phyloP scores from a whole-genome alignment of 1,140 invertebrate species.

The Lamellibrachia luymesi region DNA sequence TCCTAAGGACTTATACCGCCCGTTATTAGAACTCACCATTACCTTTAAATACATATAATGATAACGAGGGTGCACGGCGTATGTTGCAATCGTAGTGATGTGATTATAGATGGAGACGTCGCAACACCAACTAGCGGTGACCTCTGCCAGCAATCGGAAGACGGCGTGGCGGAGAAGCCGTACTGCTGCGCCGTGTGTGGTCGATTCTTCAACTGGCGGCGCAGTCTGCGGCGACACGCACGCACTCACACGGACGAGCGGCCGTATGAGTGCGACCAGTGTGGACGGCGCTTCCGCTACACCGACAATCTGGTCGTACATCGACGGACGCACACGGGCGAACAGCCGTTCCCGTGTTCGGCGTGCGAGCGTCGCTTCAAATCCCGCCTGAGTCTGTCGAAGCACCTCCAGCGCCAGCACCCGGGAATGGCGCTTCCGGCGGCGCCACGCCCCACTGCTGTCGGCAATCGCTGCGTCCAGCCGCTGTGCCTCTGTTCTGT shows the following conservation, averaged over 20 bases:
- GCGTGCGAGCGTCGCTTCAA: background rate
- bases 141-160: background rate
- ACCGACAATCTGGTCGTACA: background rate
- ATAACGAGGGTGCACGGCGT: no score
- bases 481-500: background rate
- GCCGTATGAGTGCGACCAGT: background rate
- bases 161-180: background rate
- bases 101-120: background rate
- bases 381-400: background rate
- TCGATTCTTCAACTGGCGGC: background rate
- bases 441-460: no score
- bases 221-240: background rate
- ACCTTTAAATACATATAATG: no score
- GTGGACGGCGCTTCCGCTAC: background rate
- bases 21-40: no score
- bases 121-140: background rate
- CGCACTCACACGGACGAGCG: conserved; percentile 9
- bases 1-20: no score
- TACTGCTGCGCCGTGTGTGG: background rate
- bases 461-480: background rate
- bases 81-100: background rate
- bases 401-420: background rate
- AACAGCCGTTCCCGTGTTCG: background rate
- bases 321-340: background rate
- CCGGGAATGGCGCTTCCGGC: conserved; percentile 43